Evolutionary conservation across 1,140 invertebrate genomes (phyloP), one percentile per base, ranked within the genome.

Genomic region (Spodoptera frugiperda): DNA sequence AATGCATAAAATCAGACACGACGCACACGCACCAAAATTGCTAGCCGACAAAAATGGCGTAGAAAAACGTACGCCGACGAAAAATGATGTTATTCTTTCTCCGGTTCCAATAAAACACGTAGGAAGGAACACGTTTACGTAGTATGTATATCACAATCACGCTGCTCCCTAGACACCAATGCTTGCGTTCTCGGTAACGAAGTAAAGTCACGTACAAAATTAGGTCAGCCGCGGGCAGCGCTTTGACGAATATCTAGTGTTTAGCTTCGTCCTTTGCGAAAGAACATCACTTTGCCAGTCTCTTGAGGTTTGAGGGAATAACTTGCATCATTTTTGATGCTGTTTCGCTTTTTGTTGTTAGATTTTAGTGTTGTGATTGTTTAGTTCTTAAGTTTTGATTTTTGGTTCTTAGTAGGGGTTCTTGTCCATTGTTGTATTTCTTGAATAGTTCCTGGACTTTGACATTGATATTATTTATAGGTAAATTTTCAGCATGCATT

Each of bases 181-280:
- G 33, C 14, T 57, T 10, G 5, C 14, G 12, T 10, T 33, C 19
- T 19, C 65, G 25, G 53, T 72, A 57, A 72, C 68, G 33, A 33
- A 72, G 68, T 72, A 54, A 72, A 44, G 30, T 72, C 68, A 72
- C 68, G 68, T 57, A 72, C 14, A 21, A 57, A 72, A 72, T 72
- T 72, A 72, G 68, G 68, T 72, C 68, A 72, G 48, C 51, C 68
- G 51, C 51, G 53, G 68, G 53, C 33, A 48, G 12, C 57, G 19
- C 63, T 67, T 67, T 67, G 63, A 67, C 63, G 63, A 67, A 67
- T 71, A 71, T 72, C 54, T 59, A 57, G 53, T 57, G 39, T 67
- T 67, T 67, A 67, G 21, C 57, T 17, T 39, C 30, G 44, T 25
- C 44, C 44, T 67, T 67, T 25, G 33, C 39, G 25, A 48, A 46